A percentile compares a stretch with the other conserved stretches of the same genome.
phyloP scores from a whole-genome alignment of 2,113 vertebrate species.

The Xiphias gladius region DNA sequence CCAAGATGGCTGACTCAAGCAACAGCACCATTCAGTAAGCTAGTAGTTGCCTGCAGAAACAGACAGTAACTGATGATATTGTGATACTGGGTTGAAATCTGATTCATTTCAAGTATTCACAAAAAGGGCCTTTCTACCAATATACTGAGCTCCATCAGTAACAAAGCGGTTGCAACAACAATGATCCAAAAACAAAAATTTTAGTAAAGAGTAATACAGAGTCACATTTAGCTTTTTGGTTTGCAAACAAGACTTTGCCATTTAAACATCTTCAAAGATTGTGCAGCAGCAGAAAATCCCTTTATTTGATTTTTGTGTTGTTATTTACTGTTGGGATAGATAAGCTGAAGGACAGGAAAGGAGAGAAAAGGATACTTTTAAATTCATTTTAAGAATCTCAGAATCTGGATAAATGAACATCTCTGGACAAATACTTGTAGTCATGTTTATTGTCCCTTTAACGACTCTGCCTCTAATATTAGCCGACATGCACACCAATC shows the following conservation, averaged over 20 bases:
- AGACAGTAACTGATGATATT: neutral
- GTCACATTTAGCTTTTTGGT: neutral
- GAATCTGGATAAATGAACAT: conserved; percentile 48
- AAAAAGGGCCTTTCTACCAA: neutral
- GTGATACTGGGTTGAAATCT: neutral
- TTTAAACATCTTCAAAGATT: neutral
- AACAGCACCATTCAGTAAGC: neutral
- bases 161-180: neutral
- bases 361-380: neutral
- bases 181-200: neutral
- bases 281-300: neutral
- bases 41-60: neutral
- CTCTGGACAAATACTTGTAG: conserved; percentile 9
- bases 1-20: conserved; percentile 4
- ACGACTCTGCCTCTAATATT: conserved; percentile 36
- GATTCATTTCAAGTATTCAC: neutral
- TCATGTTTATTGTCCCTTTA: conserved; percentile 41
- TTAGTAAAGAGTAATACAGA: neutral
- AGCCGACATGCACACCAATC: conserved; percentile 56
- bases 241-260: neutral
- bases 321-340: neutral
- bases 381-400: neutral
- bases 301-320: neutral
- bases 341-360: neutral
- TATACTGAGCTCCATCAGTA: neutral